A percentile compares a stretch with the other conserved stretches of the same genome.
Conservation (phyloP, 2,797 vertebrate species). For the Semaprochilodus insignis region DNA sequence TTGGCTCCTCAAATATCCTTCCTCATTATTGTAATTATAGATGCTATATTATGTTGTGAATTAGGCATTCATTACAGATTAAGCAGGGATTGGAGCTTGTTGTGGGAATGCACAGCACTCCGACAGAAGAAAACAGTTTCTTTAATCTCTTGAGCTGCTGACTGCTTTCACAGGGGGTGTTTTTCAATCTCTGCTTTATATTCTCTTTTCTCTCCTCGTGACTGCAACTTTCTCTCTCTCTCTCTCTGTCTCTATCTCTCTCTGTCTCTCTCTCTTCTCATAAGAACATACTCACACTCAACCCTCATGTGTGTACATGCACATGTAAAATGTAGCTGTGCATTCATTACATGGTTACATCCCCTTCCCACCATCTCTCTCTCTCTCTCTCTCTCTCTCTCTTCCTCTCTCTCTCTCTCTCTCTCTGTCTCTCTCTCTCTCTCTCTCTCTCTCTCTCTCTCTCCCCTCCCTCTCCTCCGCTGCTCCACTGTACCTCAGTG, state of each 20-base stretch:
- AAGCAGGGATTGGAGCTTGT: slow-evolving; percentile 76
- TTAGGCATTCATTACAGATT: slow-evolving; percentile 79
- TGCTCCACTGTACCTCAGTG: slow-evolving; percentile 76
- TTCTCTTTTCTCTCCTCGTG: slow-evolving; percentile 44
- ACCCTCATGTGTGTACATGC: slow-evolving; percentile 58
- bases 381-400: slow-evolving; percentile 49
- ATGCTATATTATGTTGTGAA: slow-evolving; percentile 79
- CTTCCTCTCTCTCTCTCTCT: slow-evolving; percentile 20
- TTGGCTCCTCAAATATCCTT: slow-evolving; percentile 73
- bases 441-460: slow-evolving; percentile 23
- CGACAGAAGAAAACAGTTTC: slow-evolving; percentile 39
- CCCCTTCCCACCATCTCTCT: slow-evolving; percentile 34
- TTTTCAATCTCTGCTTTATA: slow-evolving; percentile 52
- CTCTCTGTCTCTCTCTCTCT: slow-evolving; percentile 46
- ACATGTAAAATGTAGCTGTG: slow-evolving; percentile 71
- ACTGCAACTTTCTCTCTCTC: slow-evolving; percentile 16
- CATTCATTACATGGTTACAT: slow-evolving; percentile 73
- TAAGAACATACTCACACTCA: slow-evolving; percentile 45
- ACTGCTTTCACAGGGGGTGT: slow-evolving; percentile 56
- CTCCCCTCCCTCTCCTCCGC: slow-evolving; percentile 56
- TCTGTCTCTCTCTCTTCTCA: background rate
- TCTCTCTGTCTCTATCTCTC: background rate
- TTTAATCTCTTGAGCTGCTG: slow-evolving; percentile 55
- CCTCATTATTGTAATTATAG: slow-evolving; percentile 81
- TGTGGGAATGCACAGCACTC: slow-evolving; percentile 65